phyloP scores from a whole-genome alignment of 2,797 vertebrate genomes.

The Esox lucius region DNA sequence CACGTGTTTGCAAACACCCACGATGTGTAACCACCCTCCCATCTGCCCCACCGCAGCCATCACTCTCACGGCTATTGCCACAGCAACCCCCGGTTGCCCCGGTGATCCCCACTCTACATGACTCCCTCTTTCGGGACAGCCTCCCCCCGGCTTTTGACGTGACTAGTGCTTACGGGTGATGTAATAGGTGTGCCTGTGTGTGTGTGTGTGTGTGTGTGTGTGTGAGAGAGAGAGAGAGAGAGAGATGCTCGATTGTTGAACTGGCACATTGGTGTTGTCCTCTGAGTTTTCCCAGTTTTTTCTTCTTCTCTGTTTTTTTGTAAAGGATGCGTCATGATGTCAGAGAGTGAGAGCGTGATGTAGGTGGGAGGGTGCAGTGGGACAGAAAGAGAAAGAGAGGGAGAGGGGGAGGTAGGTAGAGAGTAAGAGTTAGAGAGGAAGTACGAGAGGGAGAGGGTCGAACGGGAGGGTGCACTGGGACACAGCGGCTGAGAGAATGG shows the following conservation, averaged over 20 bases:
- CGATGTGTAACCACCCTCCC: background rate
- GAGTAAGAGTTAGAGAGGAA: background rate
- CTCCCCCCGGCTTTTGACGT: conserved; percentile 19
- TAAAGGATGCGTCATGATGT: background rate
- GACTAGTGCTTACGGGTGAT: conserved; percentile 50
- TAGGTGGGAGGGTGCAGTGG: background rate
- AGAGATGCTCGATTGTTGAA: background rate
- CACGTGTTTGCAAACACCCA: background rate
- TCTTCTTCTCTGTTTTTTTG: background rate
- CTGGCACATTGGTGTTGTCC: background rate
- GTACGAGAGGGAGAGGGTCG: background rate
- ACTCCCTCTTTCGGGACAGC: conserved; percentile 55
- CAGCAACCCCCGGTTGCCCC: background rate
- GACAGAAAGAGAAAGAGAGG: background rate
- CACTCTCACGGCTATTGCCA: conserved; percentile 33
- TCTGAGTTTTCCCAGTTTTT: background rate
- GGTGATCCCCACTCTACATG: conserved; percentile 59
- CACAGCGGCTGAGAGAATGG: conserved; percentile 8
- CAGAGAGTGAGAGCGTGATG: background rate
- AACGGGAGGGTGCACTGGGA: conserved; percentile 9
- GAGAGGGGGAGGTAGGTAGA: background rate
- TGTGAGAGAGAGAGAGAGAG: background rate
- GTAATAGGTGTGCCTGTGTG: conserved; percentile 12
- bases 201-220: conserved; percentile 5
- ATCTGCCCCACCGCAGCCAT: conserved; percentile 13